phyloP scores from a whole-genome alignment of 2,888 invertebrate species.

The Gymnosoma rotundatum region DNA sequence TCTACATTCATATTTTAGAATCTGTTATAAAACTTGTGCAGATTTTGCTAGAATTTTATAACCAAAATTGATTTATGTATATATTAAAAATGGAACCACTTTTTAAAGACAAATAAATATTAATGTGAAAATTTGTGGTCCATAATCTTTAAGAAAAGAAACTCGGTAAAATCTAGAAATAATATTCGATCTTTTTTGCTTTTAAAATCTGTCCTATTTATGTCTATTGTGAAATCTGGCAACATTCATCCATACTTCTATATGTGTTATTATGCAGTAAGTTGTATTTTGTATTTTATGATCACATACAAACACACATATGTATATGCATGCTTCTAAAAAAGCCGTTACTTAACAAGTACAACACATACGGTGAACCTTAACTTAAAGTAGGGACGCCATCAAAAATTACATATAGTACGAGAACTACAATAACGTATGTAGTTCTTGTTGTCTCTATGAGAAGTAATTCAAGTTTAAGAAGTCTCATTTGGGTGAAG shows the following conservation, averaged over 20 bases:
- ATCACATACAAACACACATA: slow-evolving; percentile 1
- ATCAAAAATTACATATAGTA: slow-evolving; percentile 4
- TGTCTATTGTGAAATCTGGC: too few relatives aligned
- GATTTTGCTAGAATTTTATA: too few relatives aligned
- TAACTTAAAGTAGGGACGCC: slow-evolving; percentile 53
- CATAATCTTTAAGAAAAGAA: too few relatives aligned
- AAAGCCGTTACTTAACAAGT: slow-evolving; percentile 47
- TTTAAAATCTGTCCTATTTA: too few relatives aligned
- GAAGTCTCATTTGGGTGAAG: neutral
- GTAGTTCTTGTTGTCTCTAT: neutral
- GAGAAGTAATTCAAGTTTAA: slow-evolving; percentile 14
- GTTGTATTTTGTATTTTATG: neutral
- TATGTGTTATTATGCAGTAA: neutral
- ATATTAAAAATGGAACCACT: too few relatives aligned
- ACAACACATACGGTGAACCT: slow-evolving; percentile 52
- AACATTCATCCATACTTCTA: neutral
- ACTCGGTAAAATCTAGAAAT: too few relatives aligned
- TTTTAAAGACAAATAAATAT: too few relatives aligned
- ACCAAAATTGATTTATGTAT: too few relatives aligned
- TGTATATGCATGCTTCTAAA: neutral
- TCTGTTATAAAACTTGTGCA: too few relatives aligned
- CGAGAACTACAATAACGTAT: slow-evolving; percentile 18
- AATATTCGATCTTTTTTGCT: too few relatives aligned
- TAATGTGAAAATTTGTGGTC: too few relatives aligned
- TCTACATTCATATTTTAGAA: too few relatives aligned